Percentiles rank a stretch among this genome's conserved stretches.
phyloP scores from a whole-genome alignment of 2,888 invertebrate species.

The Coremacera marginata region DNA sequence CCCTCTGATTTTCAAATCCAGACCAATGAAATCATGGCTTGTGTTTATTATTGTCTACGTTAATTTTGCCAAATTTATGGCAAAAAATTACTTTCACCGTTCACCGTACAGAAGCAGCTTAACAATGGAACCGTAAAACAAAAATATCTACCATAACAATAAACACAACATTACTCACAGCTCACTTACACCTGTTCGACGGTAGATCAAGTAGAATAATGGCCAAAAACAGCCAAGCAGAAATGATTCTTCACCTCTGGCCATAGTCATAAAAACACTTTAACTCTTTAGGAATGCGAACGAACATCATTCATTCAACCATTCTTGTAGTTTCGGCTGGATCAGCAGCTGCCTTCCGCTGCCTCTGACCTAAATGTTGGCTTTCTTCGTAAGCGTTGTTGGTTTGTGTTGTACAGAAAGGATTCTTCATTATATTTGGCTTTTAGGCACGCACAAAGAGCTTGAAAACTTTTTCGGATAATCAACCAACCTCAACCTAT shows the following conservation, averaged over 20 bases:
- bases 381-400: not conserved
- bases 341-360: not conserved
- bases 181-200: conserved; percentile 35
- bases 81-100: not conserved
- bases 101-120: not conserved
- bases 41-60: too few species aligned
- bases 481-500: conserved; percentile 5
- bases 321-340: not conserved
- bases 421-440: conserved; percentile 15
- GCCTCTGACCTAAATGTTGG: not conserved
- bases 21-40: too few species aligned
- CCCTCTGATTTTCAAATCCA: too few species aligned
- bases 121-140: conserved; percentile 15
- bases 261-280: conserved; percentile 23
- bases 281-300: conserved; percentile 18
- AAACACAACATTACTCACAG: conserved; percentile 32
- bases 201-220: conserved; percentile 29
- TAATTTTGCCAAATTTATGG: too few species aligned
- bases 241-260: not conserved
- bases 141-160: conserved; percentile 29
- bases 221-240: not conserved
- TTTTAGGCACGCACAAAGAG: conserved; percentile 5
- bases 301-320: not conserved
- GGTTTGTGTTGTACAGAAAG: not conserved
- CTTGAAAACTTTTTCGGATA: not conserved